Percentiles rank a stretch among this genome's conserved stretches.
These are phyloP conservation scores for Notarius lentiginosus DNA, from an alignment of 2,113 vertebrate species.

Conservation along the genomic window DNA sequence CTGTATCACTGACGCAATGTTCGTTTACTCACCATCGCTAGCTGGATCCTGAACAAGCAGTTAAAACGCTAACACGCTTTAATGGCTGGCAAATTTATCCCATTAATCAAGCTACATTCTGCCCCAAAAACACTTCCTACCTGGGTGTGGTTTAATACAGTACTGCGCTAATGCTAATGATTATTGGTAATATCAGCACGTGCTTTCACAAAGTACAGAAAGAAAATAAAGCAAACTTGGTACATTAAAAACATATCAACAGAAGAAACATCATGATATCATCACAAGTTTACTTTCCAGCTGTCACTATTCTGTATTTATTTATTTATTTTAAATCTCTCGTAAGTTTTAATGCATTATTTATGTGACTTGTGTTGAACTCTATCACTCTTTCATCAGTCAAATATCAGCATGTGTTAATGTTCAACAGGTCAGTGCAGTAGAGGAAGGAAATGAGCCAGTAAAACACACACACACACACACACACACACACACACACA, in stretches of 20 bases:
- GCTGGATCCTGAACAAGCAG: background rate
- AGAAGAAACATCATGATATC: background rate
- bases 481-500: slow-evolving; percentile 1
- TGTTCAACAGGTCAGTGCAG: slow-evolving; percentile 11
- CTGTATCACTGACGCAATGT: background rate
- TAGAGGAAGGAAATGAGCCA: background rate
- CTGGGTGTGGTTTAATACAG: background rate
- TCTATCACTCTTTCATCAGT: background rate
- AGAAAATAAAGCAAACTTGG: background rate
- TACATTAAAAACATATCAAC: background rate
- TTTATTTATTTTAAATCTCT: background rate
- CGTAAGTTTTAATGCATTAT: background rate
- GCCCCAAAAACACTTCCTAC: background rate
- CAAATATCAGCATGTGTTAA: background rate
- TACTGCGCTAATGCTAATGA: background rate
- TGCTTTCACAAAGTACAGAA: background rate
- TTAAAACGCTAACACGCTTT: background rate
- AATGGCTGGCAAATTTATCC: background rate
- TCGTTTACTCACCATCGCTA: background rate
- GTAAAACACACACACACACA: background rate
- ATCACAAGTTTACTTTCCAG: background rate
- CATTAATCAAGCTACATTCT: background rate
- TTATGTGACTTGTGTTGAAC: background rate
- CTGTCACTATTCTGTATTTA: background rate
- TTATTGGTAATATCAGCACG: background rate